Evolutionary conservation across 2,888 invertebrate genomes (phyloP).

Genomic region (Shargacucullia verbasci): DNA sequence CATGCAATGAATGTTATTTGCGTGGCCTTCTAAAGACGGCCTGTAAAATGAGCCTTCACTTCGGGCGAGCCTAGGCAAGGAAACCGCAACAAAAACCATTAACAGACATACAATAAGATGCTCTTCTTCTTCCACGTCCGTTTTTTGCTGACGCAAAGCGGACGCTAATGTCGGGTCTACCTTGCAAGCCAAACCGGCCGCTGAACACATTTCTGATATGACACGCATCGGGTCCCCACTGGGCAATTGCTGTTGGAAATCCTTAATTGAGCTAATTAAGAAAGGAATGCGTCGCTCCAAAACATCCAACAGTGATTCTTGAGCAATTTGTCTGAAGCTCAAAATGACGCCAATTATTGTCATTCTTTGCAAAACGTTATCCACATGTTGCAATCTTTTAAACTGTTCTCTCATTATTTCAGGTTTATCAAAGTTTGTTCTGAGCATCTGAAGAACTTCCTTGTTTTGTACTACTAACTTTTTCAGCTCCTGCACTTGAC

Average conservation of each 20-base stretch:
- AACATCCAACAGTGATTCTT: conserved; percentile 97
- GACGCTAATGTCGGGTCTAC: conserved; percentile 98
- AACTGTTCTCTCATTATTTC: conserved; percentile 99
- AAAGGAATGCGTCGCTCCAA: conserved; percentile 98
- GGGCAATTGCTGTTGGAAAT: conserved; percentile 97
- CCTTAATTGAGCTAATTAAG: conserved; percentile 97
- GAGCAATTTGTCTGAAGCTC: conserved; percentile 97
- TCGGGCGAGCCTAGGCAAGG: conserved; percentile 97
- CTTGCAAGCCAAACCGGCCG: conserved; percentile 97
- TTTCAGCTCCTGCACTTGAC: conserved; percentile 99
- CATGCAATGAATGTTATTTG: conserved; percentile 99
- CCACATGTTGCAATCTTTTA: conserved; percentile 96
- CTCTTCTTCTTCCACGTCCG: conserved; percentile 96
- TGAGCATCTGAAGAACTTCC: conserved; percentile 95
- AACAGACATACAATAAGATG: conserved; percentile 97
- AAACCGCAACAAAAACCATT: conserved; percentile 99
- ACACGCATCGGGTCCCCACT: conserved; percentile 96
- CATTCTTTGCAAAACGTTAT: conserved; percentile 98
- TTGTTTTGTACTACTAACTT: conserved; percentile 97
- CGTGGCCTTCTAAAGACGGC: conserved; percentile 96
- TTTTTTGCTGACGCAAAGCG: conserved; percentile 96
- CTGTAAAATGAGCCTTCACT: conserved; percentile 96
- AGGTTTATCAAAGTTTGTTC: conserved; percentile 99
- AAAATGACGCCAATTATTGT: conserved; percentile 99
- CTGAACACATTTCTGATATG: conserved; percentile 99